phyloP scores from a whole-genome alignment of 2,113 vertebrate species.

The Calonectris borealis region DNA sequence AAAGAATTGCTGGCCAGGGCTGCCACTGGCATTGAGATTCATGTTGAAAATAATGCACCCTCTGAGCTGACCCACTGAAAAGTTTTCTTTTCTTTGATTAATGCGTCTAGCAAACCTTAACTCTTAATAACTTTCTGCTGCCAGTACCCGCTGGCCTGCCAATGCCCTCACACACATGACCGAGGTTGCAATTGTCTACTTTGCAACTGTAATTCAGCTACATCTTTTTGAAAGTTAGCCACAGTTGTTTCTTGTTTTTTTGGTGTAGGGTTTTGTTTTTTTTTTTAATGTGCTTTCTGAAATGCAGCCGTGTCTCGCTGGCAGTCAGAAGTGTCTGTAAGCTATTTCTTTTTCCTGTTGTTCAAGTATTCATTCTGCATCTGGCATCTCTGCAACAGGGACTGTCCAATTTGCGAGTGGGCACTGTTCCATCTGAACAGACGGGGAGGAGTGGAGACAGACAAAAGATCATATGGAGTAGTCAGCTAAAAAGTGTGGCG shows the following conservation, averaged over 20 bases:
- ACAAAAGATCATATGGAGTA: constrained; percentile 63
- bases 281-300: background rate
- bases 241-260: background rate
- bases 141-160: background rate
- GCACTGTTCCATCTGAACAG: constrained; percentile 52
- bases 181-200: background rate
- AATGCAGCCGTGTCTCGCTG: background rate
- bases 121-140: background rate
- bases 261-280: background rate
- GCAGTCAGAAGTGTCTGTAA: constrained; percentile 9
- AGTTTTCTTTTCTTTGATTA: background rate
- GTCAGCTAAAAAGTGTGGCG: constrained; percentile 11
- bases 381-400: constrained; percentile 15
- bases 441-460: constrained; percentile 31
- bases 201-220: constrained; percentile 11
- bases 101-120: background rate
- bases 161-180: background rate
- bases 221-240: background rate
- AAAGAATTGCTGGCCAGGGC: background rate
- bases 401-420: constrained; percentile 26
- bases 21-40: background rate
- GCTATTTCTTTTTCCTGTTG: background rate
- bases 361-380: constrained; percentile 48
- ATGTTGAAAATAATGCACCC: background rate
- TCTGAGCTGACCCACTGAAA: background rate